Conservation (phyloP, 2,113 vertebrate genomes). For the Rhinolophus sinicus region DNA sequence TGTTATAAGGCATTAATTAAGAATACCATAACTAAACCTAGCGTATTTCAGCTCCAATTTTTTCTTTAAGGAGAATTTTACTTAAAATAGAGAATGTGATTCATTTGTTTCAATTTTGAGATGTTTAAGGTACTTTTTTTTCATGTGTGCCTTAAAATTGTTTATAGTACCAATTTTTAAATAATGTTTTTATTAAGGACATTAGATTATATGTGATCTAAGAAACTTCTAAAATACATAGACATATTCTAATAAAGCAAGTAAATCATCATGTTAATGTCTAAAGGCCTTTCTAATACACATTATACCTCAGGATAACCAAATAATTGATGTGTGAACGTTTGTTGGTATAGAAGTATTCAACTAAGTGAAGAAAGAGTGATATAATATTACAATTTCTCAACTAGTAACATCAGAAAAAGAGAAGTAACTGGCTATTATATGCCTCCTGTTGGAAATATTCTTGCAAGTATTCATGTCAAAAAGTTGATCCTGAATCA, state of each 20-base stretch:
- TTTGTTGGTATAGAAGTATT: constrained; percentile 4
- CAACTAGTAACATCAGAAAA: constrained; percentile 20
- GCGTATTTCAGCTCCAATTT: constrained; percentile 24
- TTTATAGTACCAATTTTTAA: constrained; percentile 17
- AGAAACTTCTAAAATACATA: constrained; percentile 14
- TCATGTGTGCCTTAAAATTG: neutral
- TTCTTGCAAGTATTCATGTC: neutral
- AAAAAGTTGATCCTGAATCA: constrained; percentile 30
- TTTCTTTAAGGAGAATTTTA: constrained; percentile 51
- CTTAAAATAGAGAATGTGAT: constrained; percentile 48
- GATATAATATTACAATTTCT: neutral
- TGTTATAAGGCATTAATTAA: neutral
- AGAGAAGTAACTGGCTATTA: neutral
- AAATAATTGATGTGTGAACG: neutral
- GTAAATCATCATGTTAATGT: constrained; percentile 5
- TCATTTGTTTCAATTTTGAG: constrained; percentile 44
- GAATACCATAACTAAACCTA: neutral
- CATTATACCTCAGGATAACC: neutral
- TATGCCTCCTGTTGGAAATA: neutral
- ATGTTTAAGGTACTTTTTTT: constrained; percentile 42
- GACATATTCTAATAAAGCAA: neutral
- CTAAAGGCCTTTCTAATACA: neutral
- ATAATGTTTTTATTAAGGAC: neutral
- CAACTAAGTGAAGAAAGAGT: constrained; percentile 16
- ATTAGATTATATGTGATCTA: neutral